Evolutionary conservation across 2,888 invertebrate species (phyloP).

Genomic region (Drosophila formosana): DNA sequence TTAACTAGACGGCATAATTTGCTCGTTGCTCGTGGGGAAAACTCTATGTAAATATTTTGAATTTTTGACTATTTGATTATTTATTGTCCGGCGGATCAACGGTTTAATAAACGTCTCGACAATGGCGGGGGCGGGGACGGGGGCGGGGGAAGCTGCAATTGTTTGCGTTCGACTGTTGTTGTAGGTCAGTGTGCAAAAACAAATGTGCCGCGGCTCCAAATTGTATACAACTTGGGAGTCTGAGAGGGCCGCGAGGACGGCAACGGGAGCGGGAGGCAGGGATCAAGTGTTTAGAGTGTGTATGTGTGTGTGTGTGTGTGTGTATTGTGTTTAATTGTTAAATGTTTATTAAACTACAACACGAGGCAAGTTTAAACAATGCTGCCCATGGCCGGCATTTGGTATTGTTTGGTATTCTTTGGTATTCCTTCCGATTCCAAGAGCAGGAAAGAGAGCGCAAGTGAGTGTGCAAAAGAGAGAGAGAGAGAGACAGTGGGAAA

Average conservation of each 20-base stretch:
- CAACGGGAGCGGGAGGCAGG: slow-evolving; percentile 1
- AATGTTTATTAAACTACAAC: slow-evolving; percentile 80
- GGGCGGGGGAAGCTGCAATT: slow-evolving; percentile 65
- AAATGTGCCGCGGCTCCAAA: slow-evolving; percentile 57
- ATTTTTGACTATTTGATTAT: slow-evolving; percentile 73
- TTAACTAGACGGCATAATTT: slow-evolving; percentile 66
- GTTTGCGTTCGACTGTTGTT: slow-evolving; percentile 78
- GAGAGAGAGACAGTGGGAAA: background rate
- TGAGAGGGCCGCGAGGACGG: background rate
- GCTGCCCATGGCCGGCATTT: slow-evolving; percentile 65
- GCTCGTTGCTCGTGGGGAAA: slow-evolving; percentile 22
- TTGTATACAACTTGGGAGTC: slow-evolving; percentile 52
- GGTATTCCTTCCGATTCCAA: slow-evolving; percentile 30
- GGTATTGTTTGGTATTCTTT: slow-evolving; percentile 61
- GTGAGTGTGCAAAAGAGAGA: slow-evolving; percentile 1
- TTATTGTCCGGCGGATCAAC: slow-evolving; percentile 68
- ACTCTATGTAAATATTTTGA: slow-evolving; percentile 78
- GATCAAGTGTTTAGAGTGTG: slow-evolving; percentile 77
- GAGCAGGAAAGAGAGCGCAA: background rate
- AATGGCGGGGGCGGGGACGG: background rate
- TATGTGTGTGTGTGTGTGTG: slow-evolving; percentile 15
- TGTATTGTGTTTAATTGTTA: slow-evolving; percentile 77
- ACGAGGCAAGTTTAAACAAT: slow-evolving; percentile 77
- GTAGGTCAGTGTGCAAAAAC: slow-evolving; percentile 84
- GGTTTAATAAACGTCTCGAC: slow-evolving; percentile 46